Base-by-base conservation (phyloP, 2,797 vertebrate genomes). In the Notolabrus celidotus region DNA sequence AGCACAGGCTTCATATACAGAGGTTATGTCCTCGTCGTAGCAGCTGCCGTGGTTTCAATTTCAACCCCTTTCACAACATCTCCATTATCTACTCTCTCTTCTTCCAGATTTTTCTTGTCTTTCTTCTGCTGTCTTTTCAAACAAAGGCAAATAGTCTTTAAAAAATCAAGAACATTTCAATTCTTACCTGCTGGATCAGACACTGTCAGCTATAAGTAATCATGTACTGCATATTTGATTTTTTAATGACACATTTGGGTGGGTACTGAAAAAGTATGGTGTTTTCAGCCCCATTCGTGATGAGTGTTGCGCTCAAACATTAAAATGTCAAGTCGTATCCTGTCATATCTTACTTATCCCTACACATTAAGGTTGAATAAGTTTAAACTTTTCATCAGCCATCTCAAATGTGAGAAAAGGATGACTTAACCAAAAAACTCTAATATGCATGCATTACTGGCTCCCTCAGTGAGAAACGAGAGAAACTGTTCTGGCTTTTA, bases 401-500 rank as follows among this genome's bases (percentile, higher is more conserved):
- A 4, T n/a, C 17, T 49, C 23, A 39, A 27, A 11, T 22, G 23
- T 60, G 27, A 36, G 29, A 11, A 36, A 38, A 16, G n/a, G 19
- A 16, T 0, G 1, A 8, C 25, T 20, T 22, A 23, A 62, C n/a
- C 16, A 20, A 41, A 57, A 56, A 20, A 64, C 16, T 17, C 16
- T 36, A 12, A 43, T 42, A 11, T 54, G 39, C 10, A 20, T 54
- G 15, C 31, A 16, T 52, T 54, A 39, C 55, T 36, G 42, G 36
- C 22, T 41, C 34, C 22, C 39, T 52, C 9, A 41, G 50, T 2
- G 0, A 25, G 23, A 54, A 33, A 42, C 38, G 11, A 47, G 50
- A 67, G 49, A 63, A 72, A 45, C 19, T 16, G 19, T 55, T 39
- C 46, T 41, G 15, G 31, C 29, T 41, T 61, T 61, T 62, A 56